Evolutionary conservation across 2,113 vertebrate genomes (phyloP), one percentile per base, ranked within the genome.

Genomic region (Mionectes macconnelli): DNA sequence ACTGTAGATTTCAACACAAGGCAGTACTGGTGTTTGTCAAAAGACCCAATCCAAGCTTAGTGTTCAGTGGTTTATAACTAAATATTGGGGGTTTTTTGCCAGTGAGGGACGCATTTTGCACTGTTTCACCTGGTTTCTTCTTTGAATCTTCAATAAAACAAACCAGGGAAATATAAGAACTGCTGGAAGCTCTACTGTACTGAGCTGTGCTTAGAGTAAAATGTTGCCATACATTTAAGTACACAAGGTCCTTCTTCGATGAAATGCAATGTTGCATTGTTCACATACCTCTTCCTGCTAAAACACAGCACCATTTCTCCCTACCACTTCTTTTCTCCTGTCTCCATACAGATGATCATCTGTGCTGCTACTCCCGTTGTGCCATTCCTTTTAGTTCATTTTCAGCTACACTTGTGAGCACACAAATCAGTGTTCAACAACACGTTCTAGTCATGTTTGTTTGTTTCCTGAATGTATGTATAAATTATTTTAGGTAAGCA

Each of bases 11-110:
- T 6, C 17, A 89, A 52, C 24, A 84, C 47, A 75, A 76, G 62
- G 22, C 47, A 49, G 7, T 37, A 42, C 10, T 47, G 44, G 9
- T 44, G 30, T 33, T 35, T 64, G 45, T 66, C 57, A 85, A 79
- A 95, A 75, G 18, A 56, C 2, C 3, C 37, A 30, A 22, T 49
- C 6, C 50, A 78, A 74, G 69, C 37, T 69, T 62, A 56, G 13
- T 9, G 15, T 39, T 84, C 66, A n/a, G 2, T 23, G 13, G 21
- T 64, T 87, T 45, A 44, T 37, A 95, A 69, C 17, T 60, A 27
- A 60, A 49, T 1, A 10, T 11, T 13, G 5, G 1, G 1, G 0
- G 0, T 2, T 9, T 14, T 73, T 79, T 39, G 40, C 42, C 66
- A 12, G 18, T 81, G 62, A 73, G 53, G 19, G 31, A 76, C 11